Evolutionary conservation across 2,113 vertebrate genomes (phyloP).

Genomic region (Promerops cafer): DNA sequence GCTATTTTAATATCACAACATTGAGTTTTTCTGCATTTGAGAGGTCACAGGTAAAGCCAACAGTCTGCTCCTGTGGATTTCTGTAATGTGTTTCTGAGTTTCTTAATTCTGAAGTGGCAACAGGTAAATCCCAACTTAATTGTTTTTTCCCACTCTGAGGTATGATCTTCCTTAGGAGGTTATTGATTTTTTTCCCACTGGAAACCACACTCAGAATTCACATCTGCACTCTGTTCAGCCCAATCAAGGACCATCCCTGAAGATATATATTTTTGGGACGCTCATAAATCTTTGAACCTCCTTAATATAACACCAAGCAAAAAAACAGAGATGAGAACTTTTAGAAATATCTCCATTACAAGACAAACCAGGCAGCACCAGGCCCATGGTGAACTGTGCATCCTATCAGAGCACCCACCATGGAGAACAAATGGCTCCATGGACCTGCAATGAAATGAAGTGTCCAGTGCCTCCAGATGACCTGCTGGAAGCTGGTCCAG

Average conservation of each 20-base stretch:
- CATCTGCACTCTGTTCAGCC: neutral
- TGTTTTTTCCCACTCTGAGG: neutral
- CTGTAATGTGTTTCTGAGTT: neutral
- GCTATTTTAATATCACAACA: neutral
- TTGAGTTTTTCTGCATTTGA: neutral
- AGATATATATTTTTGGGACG: neutral
- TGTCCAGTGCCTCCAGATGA: neutral
- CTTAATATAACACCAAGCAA: neutral
- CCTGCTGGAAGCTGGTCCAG: neutral
- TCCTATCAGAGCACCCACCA: neutral
- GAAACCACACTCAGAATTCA: neutral
- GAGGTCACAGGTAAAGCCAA: neutral
- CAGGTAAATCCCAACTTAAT: neutral
- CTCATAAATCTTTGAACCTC: neutral
- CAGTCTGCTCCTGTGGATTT: neutral
- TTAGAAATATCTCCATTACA: neutral
- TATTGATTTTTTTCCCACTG: neutral
- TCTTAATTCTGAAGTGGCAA: neutral
- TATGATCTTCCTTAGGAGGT: neutral
- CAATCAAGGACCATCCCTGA: neutral
- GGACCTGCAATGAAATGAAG: neutral
- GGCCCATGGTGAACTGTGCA: accelerated
- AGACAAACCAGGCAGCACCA: neutral
- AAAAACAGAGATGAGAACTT: neutral
- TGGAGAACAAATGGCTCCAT: neutral